A percentile compares a stretch with the other conserved stretches of the same genome.
phyloP scores from a whole-genome alignment of 1,140 invertebrate species.

The Dysdera silvatica region DNA sequence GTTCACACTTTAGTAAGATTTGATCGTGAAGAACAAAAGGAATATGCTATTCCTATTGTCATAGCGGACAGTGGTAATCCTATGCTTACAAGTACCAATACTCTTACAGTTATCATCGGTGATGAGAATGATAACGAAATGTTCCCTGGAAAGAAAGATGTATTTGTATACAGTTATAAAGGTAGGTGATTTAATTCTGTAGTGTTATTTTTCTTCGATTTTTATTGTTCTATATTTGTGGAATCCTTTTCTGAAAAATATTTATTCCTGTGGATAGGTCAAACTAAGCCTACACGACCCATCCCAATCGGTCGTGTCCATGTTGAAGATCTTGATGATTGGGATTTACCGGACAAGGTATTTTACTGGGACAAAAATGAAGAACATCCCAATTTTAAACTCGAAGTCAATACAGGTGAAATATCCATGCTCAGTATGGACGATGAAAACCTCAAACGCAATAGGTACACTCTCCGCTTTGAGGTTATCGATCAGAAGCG shows the following conservation, averaged over 20 bases:
- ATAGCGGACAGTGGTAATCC: conserved; percentile 83
- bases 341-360: conserved; percentile 93
- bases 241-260: not conserved
- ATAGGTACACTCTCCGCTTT: conserved; percentile 70
- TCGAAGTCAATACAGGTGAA: conserved; percentile 87
- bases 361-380: conserved; percentile 83
- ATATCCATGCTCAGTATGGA: conserved; percentile 89
- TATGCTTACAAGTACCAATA: conserved; percentile 91
- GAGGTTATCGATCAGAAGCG: conserved; percentile 90
- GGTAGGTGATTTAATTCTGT: conserved; percentile 41
- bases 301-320: conserved; percentile 84
- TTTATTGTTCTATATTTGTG: not conserved
- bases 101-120: conserved; percentile 88
- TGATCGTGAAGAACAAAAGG: conserved; percentile 89
- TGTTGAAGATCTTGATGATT: conserved; percentile 92
- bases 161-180: conserved; percentile 91
- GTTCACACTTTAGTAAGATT: conserved; percentile 82
- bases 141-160: conserved; percentile 90
- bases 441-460: conserved; percentile 71
- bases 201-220: not conserved
- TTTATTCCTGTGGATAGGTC: conserved; percentile 42
- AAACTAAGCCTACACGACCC: conserved; percentile 66
- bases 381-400: conserved; percentile 62
- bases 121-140: conserved; percentile 95
- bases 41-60: conserved; percentile 87